These are phyloP conservation scores for Bombus pascuorum DNA, from an alignment of 1,140 invertebrate species.

Conservation along the genomic window DNA sequence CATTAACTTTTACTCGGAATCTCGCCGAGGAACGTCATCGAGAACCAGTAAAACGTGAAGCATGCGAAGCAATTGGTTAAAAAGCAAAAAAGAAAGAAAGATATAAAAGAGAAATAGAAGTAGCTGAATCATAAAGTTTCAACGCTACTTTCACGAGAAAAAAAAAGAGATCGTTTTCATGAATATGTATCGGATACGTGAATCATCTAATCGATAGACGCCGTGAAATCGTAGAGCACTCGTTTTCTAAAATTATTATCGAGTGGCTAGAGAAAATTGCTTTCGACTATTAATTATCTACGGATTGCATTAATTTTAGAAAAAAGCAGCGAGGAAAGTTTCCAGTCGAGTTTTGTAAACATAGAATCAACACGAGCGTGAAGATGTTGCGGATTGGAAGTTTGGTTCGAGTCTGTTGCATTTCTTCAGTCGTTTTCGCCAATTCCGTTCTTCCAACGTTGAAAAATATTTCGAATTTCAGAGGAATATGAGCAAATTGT, in stretches of 20 bases:
- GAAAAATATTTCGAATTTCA: too few species aligned
- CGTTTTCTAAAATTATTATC: too few species aligned
- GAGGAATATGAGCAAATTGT: too few species aligned
- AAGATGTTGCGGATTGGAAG: background rate
- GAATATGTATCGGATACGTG: constrained; percentile 8
- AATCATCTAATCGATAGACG: background rate
- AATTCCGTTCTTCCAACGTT: background rate
- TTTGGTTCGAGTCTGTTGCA: too few species aligned
- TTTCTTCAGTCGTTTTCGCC: background rate
- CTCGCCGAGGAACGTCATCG: background rate
- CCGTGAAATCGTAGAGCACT: background rate
- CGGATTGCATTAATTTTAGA: background rate
- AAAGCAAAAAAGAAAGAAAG: background rate
- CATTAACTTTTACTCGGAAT: background rate
- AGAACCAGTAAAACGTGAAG: background rate
- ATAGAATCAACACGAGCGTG: background rate
- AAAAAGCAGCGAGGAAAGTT: background rate
- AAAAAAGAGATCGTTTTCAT: background rate
- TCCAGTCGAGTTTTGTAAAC: background rate
- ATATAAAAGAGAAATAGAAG: background rate
- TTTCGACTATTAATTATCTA: background rate
- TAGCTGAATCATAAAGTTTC: background rate
- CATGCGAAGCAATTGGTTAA: background rate
- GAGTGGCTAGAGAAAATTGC: background rate
- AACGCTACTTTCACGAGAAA: constrained; percentile 26